Evolutionary conservation across 2,888 invertebrate species (phyloP), one percentile per base, ranked within the genome.

Genomic region (Teleiodes luculella): DNA sequence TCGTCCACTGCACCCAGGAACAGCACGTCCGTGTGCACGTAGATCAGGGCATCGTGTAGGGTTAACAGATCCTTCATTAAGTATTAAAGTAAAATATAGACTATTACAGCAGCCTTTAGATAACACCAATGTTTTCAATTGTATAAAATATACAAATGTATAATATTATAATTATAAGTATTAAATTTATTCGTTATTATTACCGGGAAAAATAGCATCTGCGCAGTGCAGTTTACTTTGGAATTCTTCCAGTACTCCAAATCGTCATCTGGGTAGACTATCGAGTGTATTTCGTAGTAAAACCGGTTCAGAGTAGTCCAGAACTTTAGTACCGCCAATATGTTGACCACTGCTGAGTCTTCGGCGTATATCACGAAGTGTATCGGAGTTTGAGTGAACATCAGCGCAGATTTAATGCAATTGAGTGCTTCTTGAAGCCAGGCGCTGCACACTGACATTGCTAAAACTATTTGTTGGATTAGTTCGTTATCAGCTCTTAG

Each of bases 11-110:
- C 95, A 0, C 95, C 94, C 55, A 98, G 78, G 76, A 98, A 97
- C 57, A 98, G 74, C 0, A 96, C 95, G 69, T 98, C 98, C 0
- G 97, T 97, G 70, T 98, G 98, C 49, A 98, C 94, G 76, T 98
- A 98, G 43, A 98, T 90, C 70, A 98, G 88, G 0, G 97, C 92
- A 80, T 98, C 97, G 35, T 96, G 92, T 58, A 96, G 92, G 20
- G 91, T 90, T 58, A 97, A 80, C 43, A 98, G 80, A 56, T 93
- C 92, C 97, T 97, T 24, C 6, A 24, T 4, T 24, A n/a, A 24
- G 24, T 24, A 24, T 6, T n/a, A n/a, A 24, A 4, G 24, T 24
- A 4, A 6, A 24, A 24, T 24, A 6, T 24, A 4, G 6, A 24
- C 3, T 24, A 24, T 24, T 24, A 24, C 24, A n/a, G n/a, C n/a